A percentile compares a stretch with the other conserved stretches of the same genome.
Evolutionary conservation across 1,140 invertebrate species (phyloP).

Genomic region (Drosophila pandora): DNA sequence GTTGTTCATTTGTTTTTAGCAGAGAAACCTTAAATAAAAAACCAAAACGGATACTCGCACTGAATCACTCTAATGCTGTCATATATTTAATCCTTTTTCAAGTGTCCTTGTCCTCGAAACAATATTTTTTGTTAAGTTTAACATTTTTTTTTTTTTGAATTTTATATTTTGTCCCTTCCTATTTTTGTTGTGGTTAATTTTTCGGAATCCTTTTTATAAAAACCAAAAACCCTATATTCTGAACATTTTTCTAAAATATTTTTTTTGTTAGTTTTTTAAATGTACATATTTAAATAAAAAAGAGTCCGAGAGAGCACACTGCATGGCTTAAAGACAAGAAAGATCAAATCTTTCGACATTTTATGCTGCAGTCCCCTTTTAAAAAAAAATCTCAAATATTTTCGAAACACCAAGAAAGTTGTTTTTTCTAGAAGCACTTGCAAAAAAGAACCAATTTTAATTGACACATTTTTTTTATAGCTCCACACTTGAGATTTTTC

Average conservation of each 20-base stretch:
- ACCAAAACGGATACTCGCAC: conserved; percentile 28
- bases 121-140: too few relatives aligned
- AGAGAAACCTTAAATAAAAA: not conserved
- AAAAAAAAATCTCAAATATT: conserved; percentile 14
- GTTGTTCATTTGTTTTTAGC: conserved; percentile 19
- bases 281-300: conserved; percentile 49
- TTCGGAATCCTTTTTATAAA: not conserved
- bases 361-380: conserved; percentile 33
- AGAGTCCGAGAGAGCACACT: conserved; percentile 84
- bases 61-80: conserved; percentile 60
- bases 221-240: not conserved
- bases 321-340: conserved; percentile 73
- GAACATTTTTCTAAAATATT: conserved; percentile 18
- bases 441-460: conserved; percentile 3
- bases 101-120: conserved; percentile 32
- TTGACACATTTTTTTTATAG: conserved; percentile 28
- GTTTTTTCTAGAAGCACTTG: conserved; percentile 43
- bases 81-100: conserved; percentile 28
- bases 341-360: conserved; percentile 19
- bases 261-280: conserved; percentile 44
- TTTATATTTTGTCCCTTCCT: not conserved
- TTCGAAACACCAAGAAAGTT: conserved; percentile 4
- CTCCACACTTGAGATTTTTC: conserved; percentile 39
- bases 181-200: conserved; percentile 6
- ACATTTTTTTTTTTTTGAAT: conserved; percentile 12